Percentiles rank a stretch among this genome's conserved stretches.
These are phyloP conservation scores for Morbakka virulenta DNA, from an alignment of 30 jellyfish, hydroid and myxozoan species.

Conservation along the genomic window DNA sequence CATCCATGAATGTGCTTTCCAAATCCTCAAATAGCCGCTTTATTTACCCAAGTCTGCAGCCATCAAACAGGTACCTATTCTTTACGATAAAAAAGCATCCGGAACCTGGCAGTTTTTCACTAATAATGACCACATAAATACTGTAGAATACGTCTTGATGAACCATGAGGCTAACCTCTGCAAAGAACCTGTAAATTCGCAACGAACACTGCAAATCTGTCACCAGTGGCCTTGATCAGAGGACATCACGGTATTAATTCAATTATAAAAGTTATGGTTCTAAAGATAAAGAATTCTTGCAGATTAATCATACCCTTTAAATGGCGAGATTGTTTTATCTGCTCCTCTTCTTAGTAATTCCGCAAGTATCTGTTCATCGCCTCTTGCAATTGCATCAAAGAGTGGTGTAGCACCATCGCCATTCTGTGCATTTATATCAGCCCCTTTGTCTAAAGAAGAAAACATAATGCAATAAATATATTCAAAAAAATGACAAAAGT, in stretches of 20 bases:
- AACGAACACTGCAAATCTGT: neutral
- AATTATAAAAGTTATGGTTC: neutral
- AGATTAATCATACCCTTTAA: conserved; percentile 86
- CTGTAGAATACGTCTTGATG: no score
- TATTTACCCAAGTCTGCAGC: no score
- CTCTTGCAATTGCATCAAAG: conserved; percentile 85
- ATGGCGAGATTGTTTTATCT: conserved; percentile 50
- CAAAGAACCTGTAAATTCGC: neutral
- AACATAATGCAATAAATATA: neutral
- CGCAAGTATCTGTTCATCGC: conserved; percentile 53
- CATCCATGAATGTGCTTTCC: no score
- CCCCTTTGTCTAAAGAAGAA: conserved; percentile 71
- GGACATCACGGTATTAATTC: neutral
- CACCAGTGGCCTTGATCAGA: neutral
- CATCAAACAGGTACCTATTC: no score
- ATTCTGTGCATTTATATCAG: conserved; percentile 82
- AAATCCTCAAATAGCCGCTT: no score
- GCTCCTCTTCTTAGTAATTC: conserved; percentile 82
- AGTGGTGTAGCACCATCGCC: conserved; percentile 84
- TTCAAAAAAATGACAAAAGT: neutral
- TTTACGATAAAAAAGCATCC: no score
- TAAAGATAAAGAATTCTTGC: neutral
- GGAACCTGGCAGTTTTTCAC: no score
- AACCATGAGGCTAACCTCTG: no score
- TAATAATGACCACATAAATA: no score